A percentile compares a stretch with the other conserved stretches of the same genome.
Conservation (phyloP, 2,113 vertebrate genomes). For the Porphyrio hochstetteri region DNA sequence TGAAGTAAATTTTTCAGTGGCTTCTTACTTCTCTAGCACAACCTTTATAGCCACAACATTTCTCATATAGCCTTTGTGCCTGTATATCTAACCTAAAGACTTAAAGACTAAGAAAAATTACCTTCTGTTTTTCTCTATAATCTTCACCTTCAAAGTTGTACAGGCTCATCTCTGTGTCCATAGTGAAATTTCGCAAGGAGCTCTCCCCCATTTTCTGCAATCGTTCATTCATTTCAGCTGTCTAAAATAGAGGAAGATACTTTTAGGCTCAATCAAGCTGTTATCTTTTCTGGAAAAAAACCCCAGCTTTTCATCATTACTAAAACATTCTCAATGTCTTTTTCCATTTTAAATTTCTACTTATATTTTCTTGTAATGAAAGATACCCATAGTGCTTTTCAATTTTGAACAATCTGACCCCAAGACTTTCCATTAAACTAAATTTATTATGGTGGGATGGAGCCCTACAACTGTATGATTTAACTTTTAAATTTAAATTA, state of each 20-base stretch:
- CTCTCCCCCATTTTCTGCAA: constrained; percentile 88
- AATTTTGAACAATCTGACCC: background rate
- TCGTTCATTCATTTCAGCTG: constrained; percentile 89
- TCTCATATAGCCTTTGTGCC: background rate
- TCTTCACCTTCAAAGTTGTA: constrained; percentile 94
- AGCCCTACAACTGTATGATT: background rate
- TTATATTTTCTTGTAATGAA: background rate
- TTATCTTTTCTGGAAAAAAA: background rate
- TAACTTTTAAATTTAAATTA: background rate
- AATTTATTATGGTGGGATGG: background rate
- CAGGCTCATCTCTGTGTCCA: constrained; percentile 89
- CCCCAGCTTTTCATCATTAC: background rate
- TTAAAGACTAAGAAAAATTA: constrained; percentile 39
- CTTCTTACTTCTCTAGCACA: background rate
- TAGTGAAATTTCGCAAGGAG: constrained; percentile 86
- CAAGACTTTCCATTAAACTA: background rate
- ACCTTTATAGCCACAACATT: background rate
- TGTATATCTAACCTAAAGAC: background rate
- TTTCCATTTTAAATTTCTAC: background rate
- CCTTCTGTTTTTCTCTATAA: constrained; percentile 92
- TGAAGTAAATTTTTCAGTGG: background rate
- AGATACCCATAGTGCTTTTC: background rate
- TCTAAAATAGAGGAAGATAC: constrained; percentile 68
- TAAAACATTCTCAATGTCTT: background rate
- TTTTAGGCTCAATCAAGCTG: background rate